Base-by-base conservation (phyloP, 2,888 invertebrate species). In the Scaptomyza flava region DNA sequence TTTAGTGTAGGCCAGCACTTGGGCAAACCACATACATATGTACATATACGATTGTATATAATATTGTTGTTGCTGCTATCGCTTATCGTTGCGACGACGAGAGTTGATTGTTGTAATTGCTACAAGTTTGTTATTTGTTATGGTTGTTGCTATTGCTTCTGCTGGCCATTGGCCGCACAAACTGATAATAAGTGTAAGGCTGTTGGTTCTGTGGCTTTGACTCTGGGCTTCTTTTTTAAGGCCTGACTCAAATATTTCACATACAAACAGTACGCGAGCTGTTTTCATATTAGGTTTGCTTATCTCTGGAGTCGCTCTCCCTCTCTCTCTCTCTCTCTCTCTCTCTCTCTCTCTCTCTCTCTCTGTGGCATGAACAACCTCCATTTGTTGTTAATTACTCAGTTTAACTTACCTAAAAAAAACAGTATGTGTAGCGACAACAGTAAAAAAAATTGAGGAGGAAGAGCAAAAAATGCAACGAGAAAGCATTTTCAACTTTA, bases 51-150 rank as follows among this genome's bases (percentile, higher is more conserved):
- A 42, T 68, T 59, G 27, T 58, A 30, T 46, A 51, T 34, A 34
- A 11, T 34, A 43, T 60, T 73, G 61, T 46, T 53, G 68, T 42
- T 62, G 45, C 14, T 30, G 67, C 47, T 64, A 75, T 75, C 65
- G 79, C 80, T 76, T 79, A 79, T 76, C 79, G 70, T 62, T 2
- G 8, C 38, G 38, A 14, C 14, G 38, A 14, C 38, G n/a, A 7
- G 38, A 52, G 71, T 79, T 82, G 83, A 76, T 79, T 83, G 81
- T 80, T 79, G 79, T 79, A 72, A 80, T 79, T 83, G 79, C 72
- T 41, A 64, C 61, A 77, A 81, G 79, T 67, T 51, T 64, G 27
- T 41, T 47, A 43, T 34, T 20, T 47, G 46, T 42, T 54, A 17
- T 17, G 17, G 50, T 9, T 36, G 30, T 30, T 45, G 48, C 20